Conservation (phyloP, 2,797 vertebrate genomes). For the Poeciliopsis turneri region DNA sequence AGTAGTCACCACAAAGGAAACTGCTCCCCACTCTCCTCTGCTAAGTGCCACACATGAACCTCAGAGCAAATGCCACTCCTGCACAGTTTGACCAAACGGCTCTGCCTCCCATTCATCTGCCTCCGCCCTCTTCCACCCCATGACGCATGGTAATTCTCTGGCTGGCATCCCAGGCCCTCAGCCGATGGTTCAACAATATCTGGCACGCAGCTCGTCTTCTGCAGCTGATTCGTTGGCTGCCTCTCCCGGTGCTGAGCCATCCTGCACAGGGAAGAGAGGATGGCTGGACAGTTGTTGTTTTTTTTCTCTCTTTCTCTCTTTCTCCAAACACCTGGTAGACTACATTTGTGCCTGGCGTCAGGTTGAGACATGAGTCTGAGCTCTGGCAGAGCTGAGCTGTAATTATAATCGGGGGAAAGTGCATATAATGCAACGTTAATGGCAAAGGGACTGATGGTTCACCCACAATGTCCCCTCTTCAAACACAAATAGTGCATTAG, state of each 20-base stretch:
- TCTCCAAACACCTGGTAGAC: conserved; percentile 43
- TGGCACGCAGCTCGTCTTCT: conserved; percentile 46
- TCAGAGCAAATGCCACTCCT: conserved; percentile 44
- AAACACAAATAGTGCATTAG: conserved; percentile 66
- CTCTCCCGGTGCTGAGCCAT: conserved; percentile 31
- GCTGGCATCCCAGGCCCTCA: conserved; percentile 45
- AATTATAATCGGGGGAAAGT: conserved; percentile 55
- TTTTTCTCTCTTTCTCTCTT: conserved; percentile 7
- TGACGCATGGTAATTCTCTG: conserved; percentile 52
- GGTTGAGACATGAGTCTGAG: conserved; percentile 42
- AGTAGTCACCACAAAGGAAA: conserved; percentile 12
- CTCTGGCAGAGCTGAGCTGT: conserved; percentile 49
- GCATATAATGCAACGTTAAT: conserved; percentile 67
- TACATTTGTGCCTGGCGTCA: conserved; percentile 40
- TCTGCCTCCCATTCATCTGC: conserved; percentile 54
- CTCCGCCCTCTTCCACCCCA: conserved; percentile 35
- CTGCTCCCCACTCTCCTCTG: not conserved
- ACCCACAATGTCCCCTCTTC: conserved; percentile 46
- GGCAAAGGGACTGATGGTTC: conserved; percentile 52
- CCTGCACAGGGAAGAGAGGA: conserved; percentile 12
- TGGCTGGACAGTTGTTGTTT: conserved; percentile 6
- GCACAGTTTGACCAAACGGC: conserved; percentile 39
- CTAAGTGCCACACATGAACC: conserved; percentile 33
- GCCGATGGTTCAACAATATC: conserved; percentile 42
- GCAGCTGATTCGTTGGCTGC: conserved; percentile 47